Evolutionary conservation across 2,113 vertebrate genomes (phyloP).

Genomic region (Vanacampus margaritifer): DNA sequence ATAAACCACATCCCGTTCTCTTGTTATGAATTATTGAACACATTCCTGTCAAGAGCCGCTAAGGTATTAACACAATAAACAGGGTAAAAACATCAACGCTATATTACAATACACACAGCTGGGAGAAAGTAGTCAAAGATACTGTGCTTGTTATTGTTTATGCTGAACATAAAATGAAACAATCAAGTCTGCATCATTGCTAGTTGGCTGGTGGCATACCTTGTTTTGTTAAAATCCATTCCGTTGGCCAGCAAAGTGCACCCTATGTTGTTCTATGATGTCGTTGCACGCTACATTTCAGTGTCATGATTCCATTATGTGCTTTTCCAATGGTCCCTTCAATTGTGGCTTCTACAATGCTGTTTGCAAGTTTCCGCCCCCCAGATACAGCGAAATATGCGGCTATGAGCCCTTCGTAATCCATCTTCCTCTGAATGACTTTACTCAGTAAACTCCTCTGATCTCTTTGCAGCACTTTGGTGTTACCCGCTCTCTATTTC

Average conservation of each 20-base stretch:
- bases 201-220: too few relatives aligned
- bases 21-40: constrained; percentile 37
- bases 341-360: neutral
- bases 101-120: too few relatives aligned
- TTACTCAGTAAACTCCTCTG: neutral
- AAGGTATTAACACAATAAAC: constrained; percentile 11
- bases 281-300: neutral
- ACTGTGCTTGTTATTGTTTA: too few relatives aligned
- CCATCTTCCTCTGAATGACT: neutral
- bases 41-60: constrained; percentile 8
- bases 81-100: constrained; percentile 11
- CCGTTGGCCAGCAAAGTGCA: too few relatives aligned
- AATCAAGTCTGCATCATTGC: too few relatives aligned
- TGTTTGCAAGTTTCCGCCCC: neutral
- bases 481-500: neutral
- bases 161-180: too few relatives aligned
- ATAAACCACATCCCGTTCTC: constrained; percentile 5
- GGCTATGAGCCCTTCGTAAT: neutral
- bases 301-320: neutral
- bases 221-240: neutral
- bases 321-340: neutral
- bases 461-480: neutral
- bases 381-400: neutral
- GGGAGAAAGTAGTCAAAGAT: too few relatives aligned
- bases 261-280: too few relatives aligned